Evolutionary conservation across 2,797 vertebrate genomes (phyloP).

Genomic region (Falco naumanni): DNA sequence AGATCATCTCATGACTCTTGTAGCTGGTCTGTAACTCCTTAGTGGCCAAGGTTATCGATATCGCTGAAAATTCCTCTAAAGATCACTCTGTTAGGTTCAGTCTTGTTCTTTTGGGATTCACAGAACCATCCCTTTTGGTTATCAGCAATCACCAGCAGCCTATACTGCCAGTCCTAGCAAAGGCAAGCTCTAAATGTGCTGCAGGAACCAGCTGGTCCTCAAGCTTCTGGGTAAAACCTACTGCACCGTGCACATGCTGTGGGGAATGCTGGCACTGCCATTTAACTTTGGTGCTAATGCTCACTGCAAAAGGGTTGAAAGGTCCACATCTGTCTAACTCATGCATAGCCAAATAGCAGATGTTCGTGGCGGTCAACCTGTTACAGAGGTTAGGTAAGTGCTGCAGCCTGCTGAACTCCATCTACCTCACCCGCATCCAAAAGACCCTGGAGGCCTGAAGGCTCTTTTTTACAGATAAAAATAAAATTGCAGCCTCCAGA

Average conservation of each 20-base stretch:
- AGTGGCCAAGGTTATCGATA: background rate
- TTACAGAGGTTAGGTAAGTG: fast-evolving
- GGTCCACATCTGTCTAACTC: background rate
- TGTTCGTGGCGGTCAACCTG: background rate
- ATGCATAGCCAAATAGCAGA: fast-evolving
- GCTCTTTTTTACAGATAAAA: background rate
- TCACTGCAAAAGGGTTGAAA: fast-evolving
- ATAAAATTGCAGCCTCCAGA: background rate
- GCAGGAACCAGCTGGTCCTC: background rate
- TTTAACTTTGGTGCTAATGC: background rate
- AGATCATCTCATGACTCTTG: background rate
- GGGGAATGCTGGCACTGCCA: background rate
- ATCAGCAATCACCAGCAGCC: background rate
- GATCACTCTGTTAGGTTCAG: background rate
- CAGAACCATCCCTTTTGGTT: background rate
- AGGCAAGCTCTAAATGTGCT: fast-evolving
- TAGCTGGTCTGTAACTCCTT: background rate
- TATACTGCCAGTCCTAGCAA: background rate
- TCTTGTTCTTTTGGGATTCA: background rate
- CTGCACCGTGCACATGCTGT: fast-evolving
- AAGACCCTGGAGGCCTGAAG: background rate
- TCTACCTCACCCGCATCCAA: background rate
- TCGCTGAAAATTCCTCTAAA: background rate
- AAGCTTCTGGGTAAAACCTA: background rate
- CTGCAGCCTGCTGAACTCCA: background rate